Evolutionary conservation across 1,140 invertebrate genomes (phyloP).

Genomic region (Chymomyza costata): DNA sequence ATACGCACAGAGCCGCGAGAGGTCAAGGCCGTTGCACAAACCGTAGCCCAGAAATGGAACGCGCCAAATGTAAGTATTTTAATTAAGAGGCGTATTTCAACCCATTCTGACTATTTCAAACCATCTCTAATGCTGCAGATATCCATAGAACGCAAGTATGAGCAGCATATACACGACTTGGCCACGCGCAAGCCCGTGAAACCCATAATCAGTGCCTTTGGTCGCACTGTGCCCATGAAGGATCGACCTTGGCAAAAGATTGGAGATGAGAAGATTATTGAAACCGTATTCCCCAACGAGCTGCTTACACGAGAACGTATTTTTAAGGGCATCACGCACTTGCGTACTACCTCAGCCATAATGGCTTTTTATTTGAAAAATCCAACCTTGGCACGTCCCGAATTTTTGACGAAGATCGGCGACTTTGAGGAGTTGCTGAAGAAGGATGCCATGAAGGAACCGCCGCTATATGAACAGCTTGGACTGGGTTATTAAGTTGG

Average conservation of each 20-base stretch:
- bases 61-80: slow-evolving; percentile 51
- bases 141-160: slow-evolving; percentile 68
- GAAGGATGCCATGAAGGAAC: slow-evolving; percentile 32
- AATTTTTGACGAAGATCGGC: slow-evolving; percentile 51
- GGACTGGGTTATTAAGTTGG: slow-evolving; percentile 51
- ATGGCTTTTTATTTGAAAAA: slow-evolving; percentile 57
- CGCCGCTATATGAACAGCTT: slow-evolving; percentile 62
- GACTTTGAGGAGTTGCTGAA: slow-evolving; percentile 45
- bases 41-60: slow-evolving; percentile 70
- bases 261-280: slow-evolving; percentile 41
- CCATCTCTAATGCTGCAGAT: too few species aligned
- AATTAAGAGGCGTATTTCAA: not conserved
- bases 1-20: slow-evolving; percentile 70
- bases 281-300: slow-evolving; percentile 62
- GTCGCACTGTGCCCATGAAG: slow-evolving; percentile 57
- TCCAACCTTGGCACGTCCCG: slow-evolving; percentile 46
- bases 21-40: slow-evolving; percentile 66
- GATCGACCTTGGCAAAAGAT: slow-evolving; percentile 59
- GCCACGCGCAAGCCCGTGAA: slow-evolving; percentile 34
- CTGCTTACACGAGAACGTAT: slow-evolving; percentile 58
- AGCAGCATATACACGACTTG: slow-evolving; percentile 58
- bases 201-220: slow-evolving; percentile 58
- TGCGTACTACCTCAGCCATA: slow-evolving; percentile 60
- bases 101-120: too few species aligned
- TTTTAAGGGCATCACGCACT: slow-evolving; percentile 67